Percentiles rank a stretch among this genome's conserved stretches.
phyloP scores from a whole-genome alignment of 2,888 invertebrate species.

The Cryptocheilus praepositus region DNA sequence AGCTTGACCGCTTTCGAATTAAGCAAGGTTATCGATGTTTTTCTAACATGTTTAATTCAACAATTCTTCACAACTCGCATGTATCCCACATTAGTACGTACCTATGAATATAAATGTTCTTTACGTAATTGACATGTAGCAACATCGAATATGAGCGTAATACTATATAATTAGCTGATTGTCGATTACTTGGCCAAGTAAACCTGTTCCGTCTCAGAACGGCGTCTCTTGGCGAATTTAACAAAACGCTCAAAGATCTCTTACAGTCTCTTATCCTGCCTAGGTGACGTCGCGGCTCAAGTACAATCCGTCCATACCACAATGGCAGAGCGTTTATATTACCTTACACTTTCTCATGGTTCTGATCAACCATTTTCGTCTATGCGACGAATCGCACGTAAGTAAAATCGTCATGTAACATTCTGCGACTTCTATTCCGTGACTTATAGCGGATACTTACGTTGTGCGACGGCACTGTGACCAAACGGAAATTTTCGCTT shows the following conservation, averaged over 20 bases:
- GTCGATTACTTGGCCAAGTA: conserved; percentile 2
- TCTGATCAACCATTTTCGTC: conserved; percentile 81
- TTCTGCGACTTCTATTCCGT: not conserved
- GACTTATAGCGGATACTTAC: not conserved
- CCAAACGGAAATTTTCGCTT: not conserved
- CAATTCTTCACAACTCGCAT: not conserved
- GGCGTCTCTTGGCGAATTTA: not conserved
- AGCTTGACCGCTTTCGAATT: not conserved
- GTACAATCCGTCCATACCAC: conserved; percentile 81
- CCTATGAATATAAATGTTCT: conserved; percentile 20
- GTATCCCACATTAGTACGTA: not conserved
- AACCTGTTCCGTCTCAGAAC: conserved; percentile 39
- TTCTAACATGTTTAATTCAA: not conserved
- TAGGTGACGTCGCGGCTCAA: conserved; percentile 82
- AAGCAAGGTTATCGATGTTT: not conserved
- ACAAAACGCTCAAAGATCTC: not conserved
- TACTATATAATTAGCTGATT: conserved; percentile 10
- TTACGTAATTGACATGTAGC: conserved; percentile 25
- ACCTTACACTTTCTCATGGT: conserved; percentile 81
- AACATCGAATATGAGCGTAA: conserved; percentile 5
- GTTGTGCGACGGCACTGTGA: not conserved
- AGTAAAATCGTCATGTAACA: conserved; percentile 37
- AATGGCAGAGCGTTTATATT: conserved; percentile 83
- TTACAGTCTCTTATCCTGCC: conserved; percentile 20
- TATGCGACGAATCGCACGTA: conserved; percentile 80